Base-by-base conservation (phyloP, 2,888 invertebrate species). In the Dichetophora obliterata region DNA sequence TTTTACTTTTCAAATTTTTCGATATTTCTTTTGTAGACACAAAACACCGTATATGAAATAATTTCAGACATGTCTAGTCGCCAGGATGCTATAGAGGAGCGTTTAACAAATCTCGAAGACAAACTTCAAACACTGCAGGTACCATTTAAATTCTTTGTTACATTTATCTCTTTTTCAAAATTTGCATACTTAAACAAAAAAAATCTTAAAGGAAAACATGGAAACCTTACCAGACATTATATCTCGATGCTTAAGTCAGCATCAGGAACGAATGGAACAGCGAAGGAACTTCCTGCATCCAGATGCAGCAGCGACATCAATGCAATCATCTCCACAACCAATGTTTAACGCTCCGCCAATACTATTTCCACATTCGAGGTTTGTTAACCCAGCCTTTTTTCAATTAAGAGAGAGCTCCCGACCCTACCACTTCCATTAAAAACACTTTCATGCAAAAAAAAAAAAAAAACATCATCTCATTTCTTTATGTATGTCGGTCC, bases 1-100 rank as follows among this genome's bases (percentile, higher is more conserved):
- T 5, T n/a, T 63, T 27, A 6, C 16, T 63, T 22, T 27, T 63
- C 14, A 63, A 8, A 63, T 31, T 43, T 1, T 11, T 11, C 14
- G 31, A 2, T n/a, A 5, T 63, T 43, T 63, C 14, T 78, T 66
- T 80, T 79, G 24, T 92, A 99, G 98, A 98, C 98, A 82, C 98
- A 98, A 91, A 97, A 97, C 87, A 97, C 97, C 74, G 98, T 99
- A 83, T 98, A 98, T 90, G 99, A 98, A 91, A 95, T 99, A 85
- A 98, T 99, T 81, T 96, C 98, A 76, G 99, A 99, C 86, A 96
- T 99, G 95, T 97, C 97, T 88, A 94, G 95, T 79, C 94, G 98
- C 75, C 98, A 98, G 90, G 96, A 97, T 88, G 93, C 94, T 72
- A 92, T 99, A 83, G 98, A 99, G 90, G 97, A 98, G 90, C 93